Evolutionary conservation across 2,888 invertebrate species (phyloP).

Genomic region (Synanthedon vespiformis): DNA sequence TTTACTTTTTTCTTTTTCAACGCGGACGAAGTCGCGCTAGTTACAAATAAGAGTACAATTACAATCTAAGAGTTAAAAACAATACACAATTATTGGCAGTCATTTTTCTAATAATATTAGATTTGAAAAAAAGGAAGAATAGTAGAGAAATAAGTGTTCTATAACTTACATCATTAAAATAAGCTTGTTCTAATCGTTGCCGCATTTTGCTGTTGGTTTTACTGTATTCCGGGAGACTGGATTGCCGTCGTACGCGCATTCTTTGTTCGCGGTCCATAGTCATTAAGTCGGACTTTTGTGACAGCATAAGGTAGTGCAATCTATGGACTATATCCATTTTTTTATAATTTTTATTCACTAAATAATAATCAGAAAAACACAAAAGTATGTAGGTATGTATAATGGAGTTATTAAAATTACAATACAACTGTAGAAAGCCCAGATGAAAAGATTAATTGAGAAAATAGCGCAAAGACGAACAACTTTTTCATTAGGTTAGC

Average conservation of each 20-base stretch:
- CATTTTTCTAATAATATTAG: not conserved
- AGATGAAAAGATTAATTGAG: too few relatives aligned
- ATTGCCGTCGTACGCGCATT: conserved; percentile 56
- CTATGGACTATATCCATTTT: conserved; percentile 63
- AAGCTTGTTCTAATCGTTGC: conserved; percentile 53
- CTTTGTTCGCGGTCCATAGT: conserved; percentile 63
- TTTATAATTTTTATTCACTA: too few relatives aligned
- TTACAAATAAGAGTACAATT: too few relatives aligned
- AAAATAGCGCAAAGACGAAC: too few relatives aligned
- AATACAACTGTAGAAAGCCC: too few relatives aligned
- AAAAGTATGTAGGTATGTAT: too few relatives aligned
- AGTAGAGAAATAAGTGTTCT: not conserved
- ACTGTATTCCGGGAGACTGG: conserved; percentile 62
- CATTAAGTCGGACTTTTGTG: conserved; percentile 65
- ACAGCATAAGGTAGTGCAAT: conserved; percentile 60
- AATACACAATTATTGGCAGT: too few relatives aligned
- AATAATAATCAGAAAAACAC: too few relatives aligned
- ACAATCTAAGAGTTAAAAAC: not conserved
- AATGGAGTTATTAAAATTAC: too few relatives aligned
- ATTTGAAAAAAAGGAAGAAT: not conserved
- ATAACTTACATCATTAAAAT: conserved; percentile 60
- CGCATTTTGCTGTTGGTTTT: conserved; percentile 42
- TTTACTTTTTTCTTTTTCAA: too few relatives aligned
- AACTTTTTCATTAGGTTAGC: too few relatives aligned
- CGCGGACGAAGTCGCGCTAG: too few relatives aligned